Evolutionary conservation across 2,113 vertebrate genomes (phyloP), one percentile per base, ranked within the genome.

Genomic region (Solea solea): DNA sequence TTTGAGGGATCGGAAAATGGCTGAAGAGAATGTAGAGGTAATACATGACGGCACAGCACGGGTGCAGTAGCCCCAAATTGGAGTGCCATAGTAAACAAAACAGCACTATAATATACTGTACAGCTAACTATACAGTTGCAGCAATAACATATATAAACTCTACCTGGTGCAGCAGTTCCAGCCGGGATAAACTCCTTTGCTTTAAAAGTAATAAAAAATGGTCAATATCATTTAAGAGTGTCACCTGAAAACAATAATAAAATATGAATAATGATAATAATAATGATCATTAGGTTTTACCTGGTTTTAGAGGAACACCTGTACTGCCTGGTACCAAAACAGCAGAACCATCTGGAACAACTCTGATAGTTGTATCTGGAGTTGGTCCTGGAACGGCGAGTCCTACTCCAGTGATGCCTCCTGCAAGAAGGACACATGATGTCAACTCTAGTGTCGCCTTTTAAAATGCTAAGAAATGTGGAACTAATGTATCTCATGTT

Each of bases 81-180:
- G 41, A 72, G 25, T 13, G 41, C 12, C 53, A 52, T 15, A 52
- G 64, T 13, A 49, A 7, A 25, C 57, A 65, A 50, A 41, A 15
- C 53, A n/a, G 44, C 41, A 46, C 49, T 2, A 3, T 40, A 5
- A n/a, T 58, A 14, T 58, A 41, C 55, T 10, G 3, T 10, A 16
- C 9, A 41, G 39, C 4, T 34, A 57, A 28, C 21, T 13, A 9
- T 51, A 10, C 16, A 40, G 34, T 28, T 65, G 42, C 49, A 8
- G 16, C 7, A 27, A 54, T 21, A 39, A 39, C 28, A 64, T 2
- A 27, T 7, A 52, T 49, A 42, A 44, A 40, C 39, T 54, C 5
- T 90, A 94, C 93, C 93, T 88, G 93, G 91, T 50, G 5, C 9
- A 55, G 81, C 14, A 59, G 91, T 93, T 86, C 82, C 92, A 62